Evolutionary conservation across 2,888 invertebrate species (phyloP), one percentile per base, ranked within the genome.

Genomic region (Stenotaenia linearis): DNA sequence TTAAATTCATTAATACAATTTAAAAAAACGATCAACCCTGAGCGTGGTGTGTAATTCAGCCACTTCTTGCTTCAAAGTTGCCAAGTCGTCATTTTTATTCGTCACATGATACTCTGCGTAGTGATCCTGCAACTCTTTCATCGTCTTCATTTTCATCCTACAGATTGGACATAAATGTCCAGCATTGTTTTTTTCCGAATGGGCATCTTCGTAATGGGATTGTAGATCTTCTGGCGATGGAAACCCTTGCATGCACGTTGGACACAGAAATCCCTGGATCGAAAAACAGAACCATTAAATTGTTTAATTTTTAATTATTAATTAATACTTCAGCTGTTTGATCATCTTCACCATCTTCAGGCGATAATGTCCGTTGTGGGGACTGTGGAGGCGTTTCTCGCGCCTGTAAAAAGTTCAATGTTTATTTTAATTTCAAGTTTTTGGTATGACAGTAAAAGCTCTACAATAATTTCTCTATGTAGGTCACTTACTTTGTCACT

Each of bases 211-310:
- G 80, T 85, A 85, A 80, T 85, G 85, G n/a, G 82, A 81, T 81
- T 88, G 87, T 25, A 89, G 84, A 7, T 85, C 85, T 81, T 89
- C 89, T 5, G 87, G 85, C 12, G 86, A 85, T 4, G 86, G 82
- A 81, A 88, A 86, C 6, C 86, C 85, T 79, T 83, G 83, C 84
- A 87, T 87, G 82, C 89, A 87, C 9, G 83, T 83, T 15, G 86
- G 87, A 79, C 87, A 89, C 18, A 89, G 82, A 83, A 89, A 89
- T 3, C 89, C 89, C 84, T 89, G 35, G 9, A 79, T 12, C 6
- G 75, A 74, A 15, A 28, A 76, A n/a, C 7, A 56, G 10, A 18
- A 21, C 12, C 45, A 1, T 77, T 77, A 15, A 30, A 75, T n/a
- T 1, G n/a, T 28, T 28, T 1, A 25, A n/a, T 75, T 23, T 5